Base-by-base conservation (phyloP, 2,113 vertebrate genomes). In the Megaleporinus macrocephalus region DNA sequence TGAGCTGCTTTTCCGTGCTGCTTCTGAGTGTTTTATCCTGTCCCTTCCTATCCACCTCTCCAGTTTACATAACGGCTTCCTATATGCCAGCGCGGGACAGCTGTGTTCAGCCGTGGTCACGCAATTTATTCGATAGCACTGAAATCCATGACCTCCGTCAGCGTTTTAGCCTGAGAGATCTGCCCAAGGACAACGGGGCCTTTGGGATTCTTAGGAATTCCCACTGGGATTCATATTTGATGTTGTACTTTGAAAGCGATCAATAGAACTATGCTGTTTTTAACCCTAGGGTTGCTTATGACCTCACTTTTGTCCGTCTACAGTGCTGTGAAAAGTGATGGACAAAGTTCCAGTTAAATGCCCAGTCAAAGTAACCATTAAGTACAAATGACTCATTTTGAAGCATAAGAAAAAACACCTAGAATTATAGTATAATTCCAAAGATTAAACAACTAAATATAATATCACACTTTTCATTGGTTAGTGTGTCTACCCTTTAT, bases 61-160 rank as follows among this genome's bases (percentile, higher is more conserved):
- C 20, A 5, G 44, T 65, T 76, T 72, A 80, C 72, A 65, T 53
- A 53, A 73, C 14, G 33, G 13, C 55, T 76, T 76, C 62, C 66
- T 49, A 55, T 29, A 78, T 51, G 33, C 14, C 63, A 24, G 12
- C 15, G 11, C 36, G 73, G 11, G 36, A 11, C 61, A n/a, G 30
- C 61, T 26, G 41, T 6, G 44, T 29, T 73, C 36, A 51, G 82
- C 30, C 29, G 66, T 27, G 29, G n/a, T 63, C 15, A 61, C 69
- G 66, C 30, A n/a, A 79, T 22, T 55, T 29, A 36, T 47, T 76
- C 20, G 66, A 44, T 14, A 33, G 66, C 4, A 24, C 33, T 15
- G 36, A n/a, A 70, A 41, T 44, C 0, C 22, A 22, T 44, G 66
- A 70, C 18, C 22, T 41, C 13, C 22, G 0, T 24, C 66, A n/a